Base-by-base conservation (phyloP, 2,888 invertebrate species). In the Epicampocera succincta region DNA sequence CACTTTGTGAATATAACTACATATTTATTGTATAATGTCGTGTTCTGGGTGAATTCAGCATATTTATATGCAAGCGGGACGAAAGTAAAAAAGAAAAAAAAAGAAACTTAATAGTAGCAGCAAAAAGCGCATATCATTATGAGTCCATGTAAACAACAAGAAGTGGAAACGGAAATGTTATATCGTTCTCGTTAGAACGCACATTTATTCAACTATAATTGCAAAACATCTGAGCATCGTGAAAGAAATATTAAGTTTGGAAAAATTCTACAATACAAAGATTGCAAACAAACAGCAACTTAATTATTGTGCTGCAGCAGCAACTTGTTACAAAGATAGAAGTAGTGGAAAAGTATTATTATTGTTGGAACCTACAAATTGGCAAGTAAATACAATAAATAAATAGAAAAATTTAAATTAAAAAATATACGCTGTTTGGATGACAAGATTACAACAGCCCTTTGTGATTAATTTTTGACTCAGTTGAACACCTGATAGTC, bases 201-300 rank as follows among this genome's bases (percentile, higher is more conserved):
- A 76, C 68, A 72, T 76, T 72, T 76, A 76, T 76, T 72, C 60
- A 15, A 58, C 46, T 56, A 68, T 76, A 76, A 76, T 76, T 76
- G 75, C 54, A 66, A 72, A 68, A 61, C 61, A 76, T 60, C 54
- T 72, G 17, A 66, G 38, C 68, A 72, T 56, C 66, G 76, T 76
- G 72, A 72, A 60, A 19, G 46, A 42, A 81, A 81, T 81, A 61
- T 48, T 40, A 46, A 54, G 21, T 29, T 66, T 12, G 1, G 4
- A 50, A 50, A 52, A 33, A 33, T 33, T 56, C 46, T 46, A 21
- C 19, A 9, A 61, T n/a, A n/a, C 0, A 9, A 61, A 69, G 8
- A 65, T 68, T 44, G 17, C 1, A 52, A 38, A 38, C 3, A 15
- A 46, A 63, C 25, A 56, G 21, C 3, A 40, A 60, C 19, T 21